Conservation (phyloP, 1,140 invertebrate species). For the Drosophila elegans region DNA sequence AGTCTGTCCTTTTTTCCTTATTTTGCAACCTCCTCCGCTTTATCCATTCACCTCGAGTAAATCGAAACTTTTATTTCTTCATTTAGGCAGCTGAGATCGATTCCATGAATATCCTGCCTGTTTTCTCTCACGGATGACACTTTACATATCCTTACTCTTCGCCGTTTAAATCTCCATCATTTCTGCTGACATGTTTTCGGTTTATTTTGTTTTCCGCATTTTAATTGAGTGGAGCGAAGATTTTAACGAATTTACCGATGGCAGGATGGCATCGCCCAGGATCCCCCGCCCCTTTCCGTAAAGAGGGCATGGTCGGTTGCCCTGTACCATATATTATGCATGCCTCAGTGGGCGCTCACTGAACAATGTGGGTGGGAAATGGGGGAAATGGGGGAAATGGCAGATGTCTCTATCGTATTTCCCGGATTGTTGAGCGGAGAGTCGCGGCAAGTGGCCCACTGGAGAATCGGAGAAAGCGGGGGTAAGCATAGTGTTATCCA, state of each 20-base stretch:
- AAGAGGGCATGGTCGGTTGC: constrained; percentile 36
- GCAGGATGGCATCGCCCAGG: constrained; percentile 17
- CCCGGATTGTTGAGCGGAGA: constrained; percentile 24
- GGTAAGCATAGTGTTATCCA: constrained; percentile 3
- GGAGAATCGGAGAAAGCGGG: neutral
- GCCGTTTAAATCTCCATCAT: constrained; percentile 25
- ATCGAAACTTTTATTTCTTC: constrained; percentile 37
- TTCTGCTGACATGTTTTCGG: constrained; percentile 25
- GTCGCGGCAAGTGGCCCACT: constrained; percentile 27
- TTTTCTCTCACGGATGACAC: constrained; percentile 25
- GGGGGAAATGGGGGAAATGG: constrained; percentile 15
- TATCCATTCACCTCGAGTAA: neutral
- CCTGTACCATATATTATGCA: constrained; percentile 68
- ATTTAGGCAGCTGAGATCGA: constrained; percentile 26
- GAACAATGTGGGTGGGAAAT: constrained; percentile 37
- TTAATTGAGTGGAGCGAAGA: constrained; percentile 49
- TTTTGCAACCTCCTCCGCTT: neutral
- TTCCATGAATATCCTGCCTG: constrained; percentile 8
- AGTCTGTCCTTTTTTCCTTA: constrained; percentile 6
- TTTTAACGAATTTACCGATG: constrained; percentile 57
- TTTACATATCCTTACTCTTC: constrained; percentile 30
- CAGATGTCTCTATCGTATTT: constrained; percentile 52
- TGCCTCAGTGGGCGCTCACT: constrained; percentile 53
- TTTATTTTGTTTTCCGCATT: constrained; percentile 23
- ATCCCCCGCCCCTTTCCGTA: neutral